Percentiles rank a stretch among this genome's conserved stretches.
Evolutionary conservation across 2,113 vertebrate species (phyloP).

Genomic region (Saguinus imperator): DNA sequence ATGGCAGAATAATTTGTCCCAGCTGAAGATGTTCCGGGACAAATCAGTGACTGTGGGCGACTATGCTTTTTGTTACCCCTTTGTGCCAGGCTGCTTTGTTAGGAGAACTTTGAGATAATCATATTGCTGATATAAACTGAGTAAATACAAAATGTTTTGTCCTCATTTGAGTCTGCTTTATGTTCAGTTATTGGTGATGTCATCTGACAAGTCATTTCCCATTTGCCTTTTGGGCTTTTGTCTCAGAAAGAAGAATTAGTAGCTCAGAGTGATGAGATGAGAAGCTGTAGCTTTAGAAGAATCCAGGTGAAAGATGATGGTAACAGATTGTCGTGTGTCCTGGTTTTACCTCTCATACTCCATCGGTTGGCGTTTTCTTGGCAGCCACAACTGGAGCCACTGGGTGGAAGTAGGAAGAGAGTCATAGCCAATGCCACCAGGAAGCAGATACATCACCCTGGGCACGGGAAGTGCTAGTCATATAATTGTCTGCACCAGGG

Average conservation of each 20-base stretch:
- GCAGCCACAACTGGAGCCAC: not conserved
- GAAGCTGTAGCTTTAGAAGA: conserved; percentile 11
- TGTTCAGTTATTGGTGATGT: not conserved
- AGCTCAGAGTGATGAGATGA: not conserved
- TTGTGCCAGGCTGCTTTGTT: not conserved
- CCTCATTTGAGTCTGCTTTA: not conserved
- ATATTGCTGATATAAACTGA: not conserved
- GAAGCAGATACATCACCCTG: not conserved
- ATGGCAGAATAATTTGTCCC: not conserved
- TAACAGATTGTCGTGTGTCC: not conserved
- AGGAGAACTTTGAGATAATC: not conserved
- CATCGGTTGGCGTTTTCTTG: not conserved
- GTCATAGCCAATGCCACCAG: not conserved
- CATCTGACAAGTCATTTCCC: conserved; percentile 51
- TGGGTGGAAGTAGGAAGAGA: not conserved
- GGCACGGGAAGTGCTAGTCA: not conserved
- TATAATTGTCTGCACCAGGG: not conserved
- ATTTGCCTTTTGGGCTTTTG: not conserved
- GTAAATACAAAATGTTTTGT: not conserved
- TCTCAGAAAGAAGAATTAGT: conserved; percentile 43
- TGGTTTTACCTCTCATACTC: not conserved
- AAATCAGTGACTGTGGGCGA: not conserved
- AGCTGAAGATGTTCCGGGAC: not conserved
- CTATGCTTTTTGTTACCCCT: not conserved
- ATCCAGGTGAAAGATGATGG: not conserved